phyloP scores from a whole-genome alignment of 2,888 invertebrate species.

The Cecidostiba fungosa region DNA sequence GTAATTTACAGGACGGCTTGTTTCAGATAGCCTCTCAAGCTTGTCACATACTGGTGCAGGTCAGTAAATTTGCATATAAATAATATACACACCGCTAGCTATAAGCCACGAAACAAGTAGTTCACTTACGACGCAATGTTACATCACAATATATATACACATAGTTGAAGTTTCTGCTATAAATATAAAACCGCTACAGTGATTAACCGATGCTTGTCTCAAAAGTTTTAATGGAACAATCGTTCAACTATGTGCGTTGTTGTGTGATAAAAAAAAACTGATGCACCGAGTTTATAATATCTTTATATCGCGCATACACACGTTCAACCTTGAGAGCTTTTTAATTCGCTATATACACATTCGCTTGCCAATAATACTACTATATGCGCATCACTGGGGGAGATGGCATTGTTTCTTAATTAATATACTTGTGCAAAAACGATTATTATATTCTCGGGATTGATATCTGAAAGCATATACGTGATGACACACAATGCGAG shows the following conservation, averaged over 20 bases:
- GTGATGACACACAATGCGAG: constrained; percentile 9
- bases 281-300: no score
- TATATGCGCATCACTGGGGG: neutral
- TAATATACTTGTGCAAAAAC: constrained; percentile 6
- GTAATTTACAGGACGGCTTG: constrained; percentile 88
- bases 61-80: constrained; percentile 76
- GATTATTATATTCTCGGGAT: neutral
- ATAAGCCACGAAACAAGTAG: neutral
- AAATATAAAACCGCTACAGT: neutral
- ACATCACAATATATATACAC: neutral
- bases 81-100: neutral
- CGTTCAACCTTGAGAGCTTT: neutral
- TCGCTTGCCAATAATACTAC: neutral
- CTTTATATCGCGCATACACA: neutral
- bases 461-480: constrained; percentile 25
- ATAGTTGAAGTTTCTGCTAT: neutral
- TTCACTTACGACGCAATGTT: constrained; percentile 1
- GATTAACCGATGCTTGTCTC: neutral
- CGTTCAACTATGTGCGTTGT: neutral
- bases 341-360: neutral
- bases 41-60: constrained; percentile 89
- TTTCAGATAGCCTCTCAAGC: constrained; percentile 91
- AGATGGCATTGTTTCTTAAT: constrained; percentile 14
- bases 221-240: neutral
- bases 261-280: no score